Percentiles rank a stretch among this genome's conserved stretches.
Conservation (phyloP, 1,140 invertebrate genomes). For the Ips nitidus region DNA sequence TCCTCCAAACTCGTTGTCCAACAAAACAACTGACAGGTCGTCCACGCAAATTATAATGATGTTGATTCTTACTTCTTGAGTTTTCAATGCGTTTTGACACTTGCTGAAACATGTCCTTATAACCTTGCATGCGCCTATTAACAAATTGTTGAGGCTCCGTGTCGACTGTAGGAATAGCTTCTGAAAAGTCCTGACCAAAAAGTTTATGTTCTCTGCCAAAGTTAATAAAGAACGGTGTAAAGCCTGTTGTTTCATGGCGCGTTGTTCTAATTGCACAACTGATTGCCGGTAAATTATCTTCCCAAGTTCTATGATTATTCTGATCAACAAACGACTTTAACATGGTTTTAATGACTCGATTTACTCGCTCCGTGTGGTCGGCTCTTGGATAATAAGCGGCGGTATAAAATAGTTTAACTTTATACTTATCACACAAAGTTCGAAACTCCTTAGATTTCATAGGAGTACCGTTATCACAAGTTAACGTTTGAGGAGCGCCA, state of each 20-base stretch:
- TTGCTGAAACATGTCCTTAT: background rate
- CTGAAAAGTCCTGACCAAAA: slow-evolving; percentile 12
- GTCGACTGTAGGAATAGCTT: background rate
- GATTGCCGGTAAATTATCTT: slow-evolving; percentile 24
- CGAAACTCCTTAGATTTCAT: slow-evolving; percentile 32
- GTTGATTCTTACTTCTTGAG: background rate
- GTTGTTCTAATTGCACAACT: slow-evolving; percentile 34
- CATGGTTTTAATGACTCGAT: slow-evolving; percentile 41
- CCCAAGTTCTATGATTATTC: slow-evolving; percentile 37
- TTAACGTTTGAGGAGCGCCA: no score
- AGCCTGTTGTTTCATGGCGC: slow-evolving; percentile 32
- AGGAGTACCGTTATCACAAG: slow-evolving; percentile 45
- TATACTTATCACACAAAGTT: slow-evolving; percentile 25
- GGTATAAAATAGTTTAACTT: slow-evolving; percentile 29
- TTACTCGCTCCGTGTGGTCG: slow-evolving; percentile 39
- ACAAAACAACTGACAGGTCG: slow-evolving; percentile 13
- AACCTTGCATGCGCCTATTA: background rate
- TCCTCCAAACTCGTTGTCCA: slow-evolving; percentile 26
- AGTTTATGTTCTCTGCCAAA: slow-evolving; percentile 37
- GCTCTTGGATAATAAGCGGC: slow-evolving; percentile 40
- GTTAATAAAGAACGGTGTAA: slow-evolving; percentile 41
- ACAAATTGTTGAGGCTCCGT: background rate
- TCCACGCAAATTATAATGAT: slow-evolving; percentile 35
- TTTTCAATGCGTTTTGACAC: background rate
- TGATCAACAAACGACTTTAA: slow-evolving; percentile 30